These are phyloP conservation scores for Melinaea marsaeus DNA, from an alignment of 2,888 invertebrate genomes.

Conservation along the genomic window DNA sequence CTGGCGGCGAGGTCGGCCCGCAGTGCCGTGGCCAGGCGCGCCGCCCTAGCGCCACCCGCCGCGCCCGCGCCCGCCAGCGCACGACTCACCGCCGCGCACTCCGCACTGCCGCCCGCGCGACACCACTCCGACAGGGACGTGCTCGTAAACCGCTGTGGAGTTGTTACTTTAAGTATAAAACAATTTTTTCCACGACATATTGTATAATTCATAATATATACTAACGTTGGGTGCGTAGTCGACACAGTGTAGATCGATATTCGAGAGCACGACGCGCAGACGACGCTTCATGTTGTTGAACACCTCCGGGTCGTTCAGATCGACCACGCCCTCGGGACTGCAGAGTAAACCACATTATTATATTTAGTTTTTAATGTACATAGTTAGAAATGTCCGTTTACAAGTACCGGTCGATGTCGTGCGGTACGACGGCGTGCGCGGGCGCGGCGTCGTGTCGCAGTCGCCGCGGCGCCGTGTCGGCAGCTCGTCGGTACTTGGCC, in stretches of 20 bases:
- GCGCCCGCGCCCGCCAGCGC: constrained; percentile 41
- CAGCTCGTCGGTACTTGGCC: constrained; percentile 92
- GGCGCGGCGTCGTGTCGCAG: constrained; percentile 46
- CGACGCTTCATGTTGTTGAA: constrained; percentile 86
- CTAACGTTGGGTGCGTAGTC: constrained; percentile 79
- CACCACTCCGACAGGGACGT: constrained; percentile 63
- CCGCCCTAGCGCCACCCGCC: constrained; percentile 38
- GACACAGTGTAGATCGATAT: constrained; percentile 87
- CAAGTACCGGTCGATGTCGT: constrained; percentile 18
- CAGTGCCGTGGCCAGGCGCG: constrained; percentile 59
- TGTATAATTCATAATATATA: constrained; percentile 19
- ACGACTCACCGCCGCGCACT: constrained; percentile 43
- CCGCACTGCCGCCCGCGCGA: constrained; percentile 45
- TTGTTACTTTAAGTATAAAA: no score
- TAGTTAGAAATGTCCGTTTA: not conserved
- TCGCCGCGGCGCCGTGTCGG: constrained; percentile 51
- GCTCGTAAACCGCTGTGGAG: constrained; percentile 56
- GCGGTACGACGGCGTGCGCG: not conserved
- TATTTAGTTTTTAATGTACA: not conserved
- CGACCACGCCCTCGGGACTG: constrained; percentile 64
- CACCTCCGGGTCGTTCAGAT: constrained; percentile 67
- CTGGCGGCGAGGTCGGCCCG: constrained; percentile 66
- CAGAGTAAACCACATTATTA: not conserved
- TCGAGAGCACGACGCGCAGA: constrained; percentile 92
- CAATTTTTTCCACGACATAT: not conserved